Evolutionary conservation across 2,888 invertebrate genomes (phyloP).

Genomic region (Nephrotoma flavescens): DNA sequence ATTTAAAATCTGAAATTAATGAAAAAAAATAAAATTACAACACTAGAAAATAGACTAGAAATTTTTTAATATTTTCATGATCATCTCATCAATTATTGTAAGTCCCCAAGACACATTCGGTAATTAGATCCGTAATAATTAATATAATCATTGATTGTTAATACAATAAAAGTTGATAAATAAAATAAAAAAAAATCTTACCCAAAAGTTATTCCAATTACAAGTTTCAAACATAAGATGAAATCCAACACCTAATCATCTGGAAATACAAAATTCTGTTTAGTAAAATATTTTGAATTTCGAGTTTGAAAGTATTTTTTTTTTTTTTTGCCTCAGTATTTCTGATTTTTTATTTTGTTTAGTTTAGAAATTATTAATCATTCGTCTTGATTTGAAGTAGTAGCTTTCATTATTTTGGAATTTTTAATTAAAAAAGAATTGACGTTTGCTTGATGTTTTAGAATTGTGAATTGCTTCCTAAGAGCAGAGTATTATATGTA

Average conservation of each 20-base stretch:
- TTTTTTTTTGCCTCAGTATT: not conserved
- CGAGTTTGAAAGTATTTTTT: not conserved
- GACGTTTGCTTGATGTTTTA: not conserved
- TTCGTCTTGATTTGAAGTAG: not conserved
- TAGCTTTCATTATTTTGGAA: not conserved
- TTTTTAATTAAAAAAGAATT: not conserved
- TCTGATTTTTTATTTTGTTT: not conserved
- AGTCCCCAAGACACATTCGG: constrained; percentile 11
- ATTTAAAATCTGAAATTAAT: not conserved
- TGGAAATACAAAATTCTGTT: not conserved
- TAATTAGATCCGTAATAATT: constrained; percentile 18
- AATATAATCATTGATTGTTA: constrained; percentile 14
- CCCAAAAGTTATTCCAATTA: not conserved
- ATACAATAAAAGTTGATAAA: not conserved
- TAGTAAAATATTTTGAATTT: not conserved
- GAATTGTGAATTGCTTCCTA: not conserved
- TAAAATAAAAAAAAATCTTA: not conserved
- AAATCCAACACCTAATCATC: not conserved
- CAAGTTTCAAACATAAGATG: not conserved
- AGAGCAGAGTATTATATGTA: not conserved
- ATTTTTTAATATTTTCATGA: constrained; percentile 7
- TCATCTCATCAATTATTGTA: constrained; percentile 8
- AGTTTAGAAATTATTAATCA: not conserved
- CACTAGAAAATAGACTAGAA: not conserved
- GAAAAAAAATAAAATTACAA: not conserved